phyloP scores from a whole-genome alignment of 2,113 vertebrate genomes.

The Eudorcas thomsonii region DNA sequence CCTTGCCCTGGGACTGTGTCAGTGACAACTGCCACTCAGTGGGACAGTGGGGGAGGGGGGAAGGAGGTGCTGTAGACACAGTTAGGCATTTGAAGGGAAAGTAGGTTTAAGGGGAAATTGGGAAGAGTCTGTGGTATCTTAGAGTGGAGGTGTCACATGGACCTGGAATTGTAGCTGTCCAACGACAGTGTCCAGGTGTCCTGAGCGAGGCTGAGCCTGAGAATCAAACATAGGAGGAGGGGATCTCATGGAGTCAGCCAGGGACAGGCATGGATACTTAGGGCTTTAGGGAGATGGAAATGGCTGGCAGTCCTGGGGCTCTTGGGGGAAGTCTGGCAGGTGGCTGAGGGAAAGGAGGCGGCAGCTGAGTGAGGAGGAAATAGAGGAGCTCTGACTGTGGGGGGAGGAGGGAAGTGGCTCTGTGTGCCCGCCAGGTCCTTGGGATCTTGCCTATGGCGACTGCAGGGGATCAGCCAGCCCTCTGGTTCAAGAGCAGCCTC shows the following conservation, averaged over 20 bases:
- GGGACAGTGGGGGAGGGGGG: not conserved
- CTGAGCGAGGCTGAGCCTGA: not conserved
- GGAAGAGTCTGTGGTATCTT: not conserved
- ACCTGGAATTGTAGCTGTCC: not conserved
- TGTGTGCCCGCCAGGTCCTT: not conserved
- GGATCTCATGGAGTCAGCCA: not conserved
- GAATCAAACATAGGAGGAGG: not conserved
- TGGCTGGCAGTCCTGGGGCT: not conserved
- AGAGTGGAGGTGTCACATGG: not conserved
- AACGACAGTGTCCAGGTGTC: not conserved
- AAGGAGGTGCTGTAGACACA: not conserved
- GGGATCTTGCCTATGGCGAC: not conserved
- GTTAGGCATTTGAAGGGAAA: not conserved
- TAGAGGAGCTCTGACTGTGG: not conserved
- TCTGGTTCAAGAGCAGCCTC: not conserved
- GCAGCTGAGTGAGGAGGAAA: not conserved
- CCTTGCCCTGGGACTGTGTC: constrained; percentile 36
- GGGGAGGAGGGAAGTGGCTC: not conserved
- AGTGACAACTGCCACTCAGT: constrained; percentile 29
- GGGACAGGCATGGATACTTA: not conserved
- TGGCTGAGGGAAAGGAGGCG: not conserved
- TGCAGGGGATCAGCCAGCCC: not conserved
- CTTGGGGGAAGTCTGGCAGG: not conserved
- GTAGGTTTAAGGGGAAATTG: not conserved
- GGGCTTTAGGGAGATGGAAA: not conserved